Conservation (phyloP, 1,140 invertebrate species). For the Triops longicaudatus region DNA sequence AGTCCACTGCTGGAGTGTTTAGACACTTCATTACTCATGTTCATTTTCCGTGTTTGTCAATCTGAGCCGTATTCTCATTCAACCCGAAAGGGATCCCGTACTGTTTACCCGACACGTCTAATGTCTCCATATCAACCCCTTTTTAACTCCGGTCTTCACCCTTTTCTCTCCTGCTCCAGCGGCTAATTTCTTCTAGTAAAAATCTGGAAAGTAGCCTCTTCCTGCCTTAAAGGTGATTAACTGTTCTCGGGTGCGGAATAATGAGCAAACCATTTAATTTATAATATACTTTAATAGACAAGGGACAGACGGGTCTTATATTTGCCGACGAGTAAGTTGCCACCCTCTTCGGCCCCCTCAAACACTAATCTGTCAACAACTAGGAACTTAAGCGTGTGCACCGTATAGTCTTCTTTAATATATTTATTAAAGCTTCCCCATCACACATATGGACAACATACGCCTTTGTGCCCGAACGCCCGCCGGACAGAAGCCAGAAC, state of each 20-base stretch:
- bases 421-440: not conserved
- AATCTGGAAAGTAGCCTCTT: not conserved
- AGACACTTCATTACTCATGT: conserved; percentile 15
- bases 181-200: not conserved
- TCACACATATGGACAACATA: not conserved
- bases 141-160: not conserved
- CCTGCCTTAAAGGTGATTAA: not conserved
- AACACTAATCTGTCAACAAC: not conserved
- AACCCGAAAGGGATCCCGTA: not conserved
- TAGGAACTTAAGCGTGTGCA: not conserved
- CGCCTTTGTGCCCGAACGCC: not conserved
- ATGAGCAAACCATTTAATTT: not conserved
- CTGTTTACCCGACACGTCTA: not conserved
- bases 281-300: not conserved
- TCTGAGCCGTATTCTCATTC: not conserved
- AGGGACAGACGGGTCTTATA: not conserved
- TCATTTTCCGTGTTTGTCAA: not conserved
- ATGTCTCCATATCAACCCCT: not conserved
- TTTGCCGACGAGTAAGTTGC: not conserved
- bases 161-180: not conserved
- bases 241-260: not conserved
- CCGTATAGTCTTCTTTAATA: not conserved
- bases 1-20: not conserved
- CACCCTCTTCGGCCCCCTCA: not conserved
- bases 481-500: not conserved